Conservation (phyloP, 2,888 invertebrate species). For the Ophion costatus region DNA sequence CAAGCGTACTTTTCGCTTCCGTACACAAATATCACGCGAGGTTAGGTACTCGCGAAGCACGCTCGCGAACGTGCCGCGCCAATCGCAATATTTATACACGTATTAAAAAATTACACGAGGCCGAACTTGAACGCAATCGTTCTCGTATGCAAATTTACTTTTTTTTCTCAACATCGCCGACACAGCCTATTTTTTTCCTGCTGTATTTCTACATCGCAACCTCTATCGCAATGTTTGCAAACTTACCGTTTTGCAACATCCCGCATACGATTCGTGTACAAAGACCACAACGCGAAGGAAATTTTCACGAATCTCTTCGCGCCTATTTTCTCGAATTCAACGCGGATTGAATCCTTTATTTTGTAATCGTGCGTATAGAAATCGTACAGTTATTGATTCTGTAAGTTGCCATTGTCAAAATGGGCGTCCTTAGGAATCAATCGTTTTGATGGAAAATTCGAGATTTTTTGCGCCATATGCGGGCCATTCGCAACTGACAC, state of each 20-base stretch:
- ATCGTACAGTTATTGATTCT: not conserved
- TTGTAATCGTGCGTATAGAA: not conserved
- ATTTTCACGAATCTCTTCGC: not conserved
- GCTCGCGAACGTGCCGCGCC: not conserved
- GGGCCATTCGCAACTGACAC: constrained; percentile 72
- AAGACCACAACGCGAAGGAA: not conserved
- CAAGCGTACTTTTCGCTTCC: not conserved
- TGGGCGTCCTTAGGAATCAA: constrained; percentile 71
- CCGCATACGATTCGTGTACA: constrained; percentile 19
- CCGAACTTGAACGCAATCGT: not conserved
- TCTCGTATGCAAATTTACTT: not conserved
- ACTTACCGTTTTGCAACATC: constrained; percentile 25
- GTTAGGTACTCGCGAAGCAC: constrained; percentile 45
- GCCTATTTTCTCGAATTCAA: not conserved
- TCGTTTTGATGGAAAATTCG: constrained; percentile 75
- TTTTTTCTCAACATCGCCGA: not conserved
- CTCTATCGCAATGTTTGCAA: constrained; percentile 31
- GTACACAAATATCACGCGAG: constrained; percentile 17
- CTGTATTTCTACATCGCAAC: not conserved
- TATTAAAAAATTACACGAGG: constrained; percentile 7
- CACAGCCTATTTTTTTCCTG: not conserved
- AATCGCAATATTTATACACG: not conserved
- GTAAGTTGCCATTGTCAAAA: not conserved
- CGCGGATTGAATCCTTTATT: not conserved
- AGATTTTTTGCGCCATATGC: constrained; percentile 67